Evolutionary conservation across 30 jellyfish, hydroid and myxozoan species (phyloP), one percentile per base, ranked within the genome.

Genomic region (Nemopilema nomurai): DNA sequence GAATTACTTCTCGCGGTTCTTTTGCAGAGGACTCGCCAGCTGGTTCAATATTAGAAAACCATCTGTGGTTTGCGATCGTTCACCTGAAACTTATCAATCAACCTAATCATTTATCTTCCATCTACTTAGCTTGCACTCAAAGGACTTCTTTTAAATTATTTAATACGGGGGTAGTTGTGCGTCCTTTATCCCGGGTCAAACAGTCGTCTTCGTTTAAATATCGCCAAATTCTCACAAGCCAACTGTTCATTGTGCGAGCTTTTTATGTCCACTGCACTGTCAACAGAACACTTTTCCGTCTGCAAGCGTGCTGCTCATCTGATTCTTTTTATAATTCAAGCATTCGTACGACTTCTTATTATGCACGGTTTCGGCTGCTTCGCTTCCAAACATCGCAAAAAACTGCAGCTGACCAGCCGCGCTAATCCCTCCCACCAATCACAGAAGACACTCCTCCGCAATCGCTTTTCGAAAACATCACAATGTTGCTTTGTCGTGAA

Each of bases 11-110:
- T 65, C 71, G 89, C 89, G 83, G 92, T 64, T 69, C 83, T 62
- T 81, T 83, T 83, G 82, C 91, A 83, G 74, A 83, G 91, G 52
- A 71, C 52, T 73, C 49, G 85, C 85, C 91, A 83, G 91, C 91
- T 83, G 91, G 83, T 72, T 83, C 71, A 50, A 69, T 71, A 83
- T 71, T 83, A 33, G 86, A 71, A 72, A 72, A 73, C 92, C 92
- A 83, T 83, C 92, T 83, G 92, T 83, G 92, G 86, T 83, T 66
- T 71, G 86, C 62, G 92, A 62, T 71, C 86, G 71, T 52, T 72
- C 86, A 71, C 92, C 89, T 79, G 89, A 83, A 83, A 69, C 86
- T 72, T 83, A 83, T 83, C 92, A 83, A 83, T 83, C 92, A 83
- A 68, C 65, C 92, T 83, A 26, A 69, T 70, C 84, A 69, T 81